Conservation (phyloP, 2,888 invertebrate species). For the Bugulina stolonifera region DNA sequence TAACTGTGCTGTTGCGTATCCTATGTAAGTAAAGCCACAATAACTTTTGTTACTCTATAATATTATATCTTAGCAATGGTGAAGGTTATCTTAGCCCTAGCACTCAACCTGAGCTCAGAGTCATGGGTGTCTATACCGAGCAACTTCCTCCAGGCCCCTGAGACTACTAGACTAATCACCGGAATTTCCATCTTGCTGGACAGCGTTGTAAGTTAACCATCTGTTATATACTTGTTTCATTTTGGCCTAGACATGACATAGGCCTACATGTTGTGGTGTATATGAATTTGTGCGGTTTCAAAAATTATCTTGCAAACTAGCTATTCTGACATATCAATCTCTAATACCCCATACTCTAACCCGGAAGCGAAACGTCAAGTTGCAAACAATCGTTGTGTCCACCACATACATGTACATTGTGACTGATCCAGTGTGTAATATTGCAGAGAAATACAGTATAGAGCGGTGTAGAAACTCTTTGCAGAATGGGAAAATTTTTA, state of each 20-base stretch:
- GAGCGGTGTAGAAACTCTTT: background rate
- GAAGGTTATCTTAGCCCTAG: slow-evolving; percentile 2
- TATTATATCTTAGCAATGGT: slow-evolving; percentile 14
- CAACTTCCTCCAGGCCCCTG: background rate
- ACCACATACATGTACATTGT: background rate
- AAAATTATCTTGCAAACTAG: background rate
- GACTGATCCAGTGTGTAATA: background rate
- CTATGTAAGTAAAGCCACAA: no score
- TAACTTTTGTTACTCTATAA: background rate
- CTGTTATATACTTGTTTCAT: no score
- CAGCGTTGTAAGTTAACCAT: background rate
- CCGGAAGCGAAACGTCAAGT: background rate
- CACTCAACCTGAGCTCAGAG: background rate
- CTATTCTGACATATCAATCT: background rate
- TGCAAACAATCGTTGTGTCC: background rate
- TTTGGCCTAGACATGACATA: no score
- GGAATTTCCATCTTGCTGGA: background rate
- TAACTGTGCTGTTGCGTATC: no score
- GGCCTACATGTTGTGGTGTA: no score
- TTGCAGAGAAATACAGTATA: background rate
- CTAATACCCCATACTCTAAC: background rate
- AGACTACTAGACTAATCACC: background rate
- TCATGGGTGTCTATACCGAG: background rate
- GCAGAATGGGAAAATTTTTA: background rate
- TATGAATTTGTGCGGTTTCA: no score